Base-by-base conservation (phyloP, 2,113 vertebrate genomes). In the Diglossa brunneiventris region DNA sequence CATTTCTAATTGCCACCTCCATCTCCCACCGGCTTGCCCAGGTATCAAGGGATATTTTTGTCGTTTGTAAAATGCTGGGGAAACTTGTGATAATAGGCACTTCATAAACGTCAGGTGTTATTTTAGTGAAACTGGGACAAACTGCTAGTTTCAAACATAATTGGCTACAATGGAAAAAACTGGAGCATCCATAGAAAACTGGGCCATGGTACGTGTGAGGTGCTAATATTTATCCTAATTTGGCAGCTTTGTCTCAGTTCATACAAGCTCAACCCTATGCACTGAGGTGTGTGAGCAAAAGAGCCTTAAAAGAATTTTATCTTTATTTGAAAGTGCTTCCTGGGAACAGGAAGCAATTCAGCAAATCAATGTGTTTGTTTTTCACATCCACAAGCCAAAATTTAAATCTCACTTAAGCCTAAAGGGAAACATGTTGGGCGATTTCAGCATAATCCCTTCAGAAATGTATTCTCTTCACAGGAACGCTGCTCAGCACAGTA, bases 81-180 rank as follows among this genome's bases (percentile, higher is more conserved):
- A 82, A 88, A 87, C 63, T 63, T 56, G 52, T 85, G 77, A 87
- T 95, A 95, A 96, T 90, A 87, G 92, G 75, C 72, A 56, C 78
- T 53, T 84, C 47, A 66, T 59, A 91, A 95, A 92, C 0, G 89
- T 59, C 50, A 75, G 39, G 83, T 87, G 96, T 89, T 95, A 94
- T 94, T 96, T 96, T 91, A 95, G 91, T 55, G 83, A 96, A 97
- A 95, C 68, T 96, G 84, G 96, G 96, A 83, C 96, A 96, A 95
- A 95, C 68, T 4, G 6, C 90, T 87, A 31, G 44, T 77, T 96
- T 97, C 93, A 92, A 90, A 85, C 52, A 17, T 95, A 97, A 94
- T 95, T 96, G 95, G 74, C 56, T 95, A 83, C 87, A 89, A 79
- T 59, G 52, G 59, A 53, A 95, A 55, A 96, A 96, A 96, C 64